Conservation (phyloP, 2,113 vertebrate species). For the Leptobrachium leishanense region DNA sequence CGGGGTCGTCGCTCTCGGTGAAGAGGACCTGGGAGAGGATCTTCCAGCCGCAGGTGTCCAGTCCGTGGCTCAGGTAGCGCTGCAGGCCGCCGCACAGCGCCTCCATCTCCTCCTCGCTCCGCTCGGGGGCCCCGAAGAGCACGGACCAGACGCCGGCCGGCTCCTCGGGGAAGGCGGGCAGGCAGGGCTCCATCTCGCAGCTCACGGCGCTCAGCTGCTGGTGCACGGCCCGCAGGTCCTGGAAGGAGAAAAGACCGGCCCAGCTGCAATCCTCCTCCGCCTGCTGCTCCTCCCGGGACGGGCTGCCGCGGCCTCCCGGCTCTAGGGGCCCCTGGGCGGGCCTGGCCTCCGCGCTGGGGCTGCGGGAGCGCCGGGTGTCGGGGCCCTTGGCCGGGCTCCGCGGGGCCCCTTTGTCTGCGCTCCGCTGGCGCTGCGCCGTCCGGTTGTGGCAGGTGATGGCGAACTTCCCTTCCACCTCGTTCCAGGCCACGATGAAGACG, state of each 20-base stretch:
- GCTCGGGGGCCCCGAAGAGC: slow-evolving; percentile 78
- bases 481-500: slow-evolving; percentile 97
- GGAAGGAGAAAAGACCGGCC: slow-evolving; percentile 95
- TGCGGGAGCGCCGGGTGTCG: slow-evolving; percentile 30
- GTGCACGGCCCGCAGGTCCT: slow-evolving; percentile 85
- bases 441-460: slow-evolving; percentile 96
- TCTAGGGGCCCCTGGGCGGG: slow-evolving; percentile 31
- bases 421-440: slow-evolving; percentile 83
- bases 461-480: slow-evolving; percentile 93
- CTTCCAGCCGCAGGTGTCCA: slow-evolving; percentile 97
- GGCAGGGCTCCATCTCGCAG: slow-evolving; percentile 87
- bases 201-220: slow-evolving; percentile 91
- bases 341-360: slow-evolving; percentile 9
- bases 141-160: slow-evolving; percentile 90
- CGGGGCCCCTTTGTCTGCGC: slow-evolving; percentile 62
- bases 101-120: slow-evolving; percentile 76
- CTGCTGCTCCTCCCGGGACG: slow-evolving; percentile 62
- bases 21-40: slow-evolving; percentile 95
- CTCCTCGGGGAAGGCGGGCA: slow-evolving; percentile 89
- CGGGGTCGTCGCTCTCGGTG: slow-evolving; percentile 85
- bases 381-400: slow-evolving; percentile 21
- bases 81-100: slow-evolving; percentile 85
- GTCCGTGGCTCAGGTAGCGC: slow-evolving; percentile 87
- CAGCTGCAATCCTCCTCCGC: slow-evolving; percentile 88
- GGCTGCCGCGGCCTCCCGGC: slow-evolving; percentile 41